Base-by-base conservation (phyloP, 92 coral and sea anemone species). In the Montipora capitata region DNA sequence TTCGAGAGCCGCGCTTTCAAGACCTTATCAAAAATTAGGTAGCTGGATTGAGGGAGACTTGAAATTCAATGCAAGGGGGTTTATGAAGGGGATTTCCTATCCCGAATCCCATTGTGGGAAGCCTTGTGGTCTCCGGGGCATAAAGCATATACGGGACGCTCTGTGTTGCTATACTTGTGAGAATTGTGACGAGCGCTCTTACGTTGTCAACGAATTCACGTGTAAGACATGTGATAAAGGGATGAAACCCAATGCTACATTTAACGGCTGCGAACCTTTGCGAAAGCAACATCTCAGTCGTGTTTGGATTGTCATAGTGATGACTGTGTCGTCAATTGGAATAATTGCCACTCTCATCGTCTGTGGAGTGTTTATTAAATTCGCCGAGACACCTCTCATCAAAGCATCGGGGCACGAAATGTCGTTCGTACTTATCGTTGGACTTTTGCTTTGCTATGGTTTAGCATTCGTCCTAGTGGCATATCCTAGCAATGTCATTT, bases 121-220 rank as follows among this genome's bases (percentile, higher is more conserved):
- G 57, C 90, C 92, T 74, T 94, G 98, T 71, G 84, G 84, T 18
- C 88, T 90, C 41, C 94, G 89, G 12, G 74, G 83, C 59, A 65
- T 78, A n/a, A 88, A 75, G 84, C 93, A 86, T 58, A 69, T 44
- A 38, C 92, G 87, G 44, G 92, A 93, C 57, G 75, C 69, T 73
- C 85, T 13, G 52, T 96, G 99, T 82, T 96, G 99, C 89, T 96
- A 96, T 96, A 74, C 92, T 7, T 96, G 99, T 72, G 88, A 83
- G 62, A 69, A 74, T 2, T 96, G 99, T 72, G 79, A 78, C 51
- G 64, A 70, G 10, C 83, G 76, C 78, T 78, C 89, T 54, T 95
- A 89, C 77, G 87, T 93, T 11, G 68, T 84, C 16, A 84, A 94
- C 81, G 87, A 92, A 16, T 85, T 73, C 63, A 92, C 98, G 78